Percentiles rank a stretch among this genome's conserved stretches.
These are phyloP conservation scores for Strix uralensis DNA, from an alignment of 2,113 vertebrate genomes.

Conservation along the genomic window DNA sequence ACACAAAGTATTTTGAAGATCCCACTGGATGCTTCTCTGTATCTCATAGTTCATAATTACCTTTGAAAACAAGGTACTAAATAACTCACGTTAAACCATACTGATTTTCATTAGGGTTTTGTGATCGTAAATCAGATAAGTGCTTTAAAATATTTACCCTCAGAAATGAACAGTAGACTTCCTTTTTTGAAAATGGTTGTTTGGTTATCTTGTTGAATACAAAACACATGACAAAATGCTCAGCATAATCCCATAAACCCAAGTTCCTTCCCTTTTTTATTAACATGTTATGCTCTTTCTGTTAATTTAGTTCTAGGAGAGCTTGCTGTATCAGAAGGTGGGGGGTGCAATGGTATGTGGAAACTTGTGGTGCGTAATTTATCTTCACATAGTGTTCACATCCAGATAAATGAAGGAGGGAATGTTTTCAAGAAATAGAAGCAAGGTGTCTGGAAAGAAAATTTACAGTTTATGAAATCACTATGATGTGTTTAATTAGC, in stretches of 20 bases:
- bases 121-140: neutral
- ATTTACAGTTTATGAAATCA: neutral
- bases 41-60: neutral
- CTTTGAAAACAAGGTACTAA: neutral
- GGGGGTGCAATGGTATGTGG: rapidly evolving
- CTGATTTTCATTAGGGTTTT: neutral
- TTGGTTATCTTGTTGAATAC: neutral
- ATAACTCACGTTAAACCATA: neutral
- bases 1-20: neutral
- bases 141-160: neutral
- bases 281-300: neutral
- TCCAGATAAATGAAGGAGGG: neutral
- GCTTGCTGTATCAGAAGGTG: neutral
- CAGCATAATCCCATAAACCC: neutral
- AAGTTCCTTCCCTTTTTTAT: neutral
- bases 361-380: neutral
- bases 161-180: neutral
- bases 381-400: neutral
- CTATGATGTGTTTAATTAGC: neutral
- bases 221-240: neutral
- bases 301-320: neutral
- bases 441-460: neutral
- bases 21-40: neutral
- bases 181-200: neutral
- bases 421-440: neutral